phyloP scores from a whole-genome alignment of 92 coral and sea anemone species.

The Epizoanthus ramosus region DNA sequence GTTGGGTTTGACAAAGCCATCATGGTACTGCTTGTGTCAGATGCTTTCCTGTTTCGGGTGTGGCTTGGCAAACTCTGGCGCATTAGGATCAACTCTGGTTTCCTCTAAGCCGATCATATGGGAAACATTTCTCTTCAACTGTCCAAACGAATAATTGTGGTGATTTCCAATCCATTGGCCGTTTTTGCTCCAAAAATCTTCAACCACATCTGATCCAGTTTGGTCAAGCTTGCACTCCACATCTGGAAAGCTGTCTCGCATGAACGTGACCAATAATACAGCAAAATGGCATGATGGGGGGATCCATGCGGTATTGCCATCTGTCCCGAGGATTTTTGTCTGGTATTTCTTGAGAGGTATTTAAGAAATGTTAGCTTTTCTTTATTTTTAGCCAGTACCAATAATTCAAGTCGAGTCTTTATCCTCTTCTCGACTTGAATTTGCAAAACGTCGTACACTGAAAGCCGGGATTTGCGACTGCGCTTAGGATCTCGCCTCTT shows the following conservation, averaged over 20 bases:
- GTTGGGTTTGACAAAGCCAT: not conserved
- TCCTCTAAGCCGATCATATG: constrained; percentile 60
- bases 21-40: constrained; percentile 27
- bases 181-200: constrained; percentile 34
- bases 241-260: constrained; percentile 54
- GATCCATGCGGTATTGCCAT: too few species aligned
- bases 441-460: constrained; percentile 46
- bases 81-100: constrained; percentile 5
- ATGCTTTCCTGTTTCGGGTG: constrained; percentile 39
- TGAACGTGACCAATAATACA: constrained; percentile 53
- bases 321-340: too few species aligned
- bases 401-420: constrained; percentile 41
- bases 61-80: constrained; percentile 36
- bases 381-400: constrained; percentile 38
- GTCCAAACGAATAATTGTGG: constrained; percentile 54
- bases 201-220: constrained; percentile 54
- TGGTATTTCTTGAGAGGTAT: too few species aligned
- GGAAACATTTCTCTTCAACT: constrained; percentile 3
- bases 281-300: constrained; percentile 58
- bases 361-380: too few species aligned
- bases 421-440: constrained; percentile 45
- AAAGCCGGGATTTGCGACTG: constrained; percentile 24
- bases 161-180: constrained; percentile 41
- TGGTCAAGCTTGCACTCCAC: constrained; percentile 45
- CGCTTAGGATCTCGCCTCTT: constrained; percentile 1